Conservation (phyloP, 2,797 vertebrate species). For the Lagodon rhomboides region DNA sequence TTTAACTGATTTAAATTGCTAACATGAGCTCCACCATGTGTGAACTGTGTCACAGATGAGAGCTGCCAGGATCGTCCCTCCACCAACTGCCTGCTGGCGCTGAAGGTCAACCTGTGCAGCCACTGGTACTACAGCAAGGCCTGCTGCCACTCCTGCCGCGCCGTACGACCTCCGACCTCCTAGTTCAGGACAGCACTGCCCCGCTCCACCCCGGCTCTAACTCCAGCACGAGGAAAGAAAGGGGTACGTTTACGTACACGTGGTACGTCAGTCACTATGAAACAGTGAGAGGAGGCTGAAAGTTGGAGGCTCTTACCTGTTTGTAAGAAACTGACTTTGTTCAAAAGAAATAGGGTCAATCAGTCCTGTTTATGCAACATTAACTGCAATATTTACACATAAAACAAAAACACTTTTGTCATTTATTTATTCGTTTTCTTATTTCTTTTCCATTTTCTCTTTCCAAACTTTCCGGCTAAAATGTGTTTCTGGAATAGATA, state of each 20-base stretch:
- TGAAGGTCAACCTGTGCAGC: conserved; percentile 97
- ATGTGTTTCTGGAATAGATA: not conserved
- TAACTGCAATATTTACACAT: not conserved
- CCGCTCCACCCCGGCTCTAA: conserved; percentile 23
- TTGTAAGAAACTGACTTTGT: conserved; percentile 3
- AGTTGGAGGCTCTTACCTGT: not conserved
- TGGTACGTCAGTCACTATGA: conserved; percentile 45
- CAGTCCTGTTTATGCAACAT: not conserved
- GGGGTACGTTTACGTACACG: conserved; percentile 1
- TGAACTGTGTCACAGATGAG: conserved; percentile 86
- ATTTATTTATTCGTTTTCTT: not conserved
- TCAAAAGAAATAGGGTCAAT: not conserved
- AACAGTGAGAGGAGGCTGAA: conserved; percentile 22
- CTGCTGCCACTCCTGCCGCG: conserved; percentile 95
- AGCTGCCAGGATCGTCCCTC: conserved; percentile 97
- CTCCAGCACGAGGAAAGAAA: conserved; percentile 25
- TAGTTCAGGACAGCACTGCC: conserved; percentile 54
- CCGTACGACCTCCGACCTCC: conserved; percentile 67
- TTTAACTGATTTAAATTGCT: not conserved
- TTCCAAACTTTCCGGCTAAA: not conserved
- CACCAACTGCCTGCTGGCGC: conserved; percentile 96
- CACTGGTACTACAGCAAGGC: conserved; percentile 99
- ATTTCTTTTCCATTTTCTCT: not conserved
- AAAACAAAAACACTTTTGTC: not conserved
- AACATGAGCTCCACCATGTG: not conserved